These are phyloP conservation scores for Melanaphis sacchari DNA, from an alignment of 1,140 invertebrate genomes.

Conservation along the genomic window DNA sequence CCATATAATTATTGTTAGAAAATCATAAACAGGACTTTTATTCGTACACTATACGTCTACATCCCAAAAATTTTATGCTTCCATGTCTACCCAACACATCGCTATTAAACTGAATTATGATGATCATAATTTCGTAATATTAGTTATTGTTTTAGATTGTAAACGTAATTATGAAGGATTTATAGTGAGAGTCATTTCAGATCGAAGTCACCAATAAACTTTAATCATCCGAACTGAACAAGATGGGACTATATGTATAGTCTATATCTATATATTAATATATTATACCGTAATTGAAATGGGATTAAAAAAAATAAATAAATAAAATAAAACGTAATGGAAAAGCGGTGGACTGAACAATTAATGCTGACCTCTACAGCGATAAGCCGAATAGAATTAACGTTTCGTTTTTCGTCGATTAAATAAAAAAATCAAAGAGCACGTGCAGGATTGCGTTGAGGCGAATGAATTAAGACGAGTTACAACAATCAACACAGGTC, in stretches of 20 bases:
- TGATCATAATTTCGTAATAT: not conserved
- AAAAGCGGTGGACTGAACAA: not conserved
- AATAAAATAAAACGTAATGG: not conserved
- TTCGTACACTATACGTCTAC: too few relatives aligned
- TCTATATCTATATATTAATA: not conserved
- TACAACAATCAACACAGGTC: not conserved
- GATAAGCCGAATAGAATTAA: not conserved
- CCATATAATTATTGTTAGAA: not conserved
- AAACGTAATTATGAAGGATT: too few relatives aligned
- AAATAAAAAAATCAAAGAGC: not conserved
- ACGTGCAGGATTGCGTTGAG: not conserved
- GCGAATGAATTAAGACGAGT: not conserved
- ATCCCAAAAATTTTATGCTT: too few relatives aligned
- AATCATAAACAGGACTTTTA: not conserved
- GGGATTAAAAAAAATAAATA: not conserved
- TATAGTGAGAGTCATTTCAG: not conserved
- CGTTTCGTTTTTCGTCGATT: not conserved
- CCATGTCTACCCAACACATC: not conserved
- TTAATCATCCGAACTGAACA: not conserved
- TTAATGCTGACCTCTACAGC: not conserved
- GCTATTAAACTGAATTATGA: not conserved
- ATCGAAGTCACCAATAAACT: not conserved
- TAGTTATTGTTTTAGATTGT: not conserved
- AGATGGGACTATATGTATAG: too few relatives aligned
- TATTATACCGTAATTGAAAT: not conserved